Evolutionary conservation across 2,888 invertebrate genomes (phyloP).

Genomic region (Rotaria magnacalcarata): DNA sequence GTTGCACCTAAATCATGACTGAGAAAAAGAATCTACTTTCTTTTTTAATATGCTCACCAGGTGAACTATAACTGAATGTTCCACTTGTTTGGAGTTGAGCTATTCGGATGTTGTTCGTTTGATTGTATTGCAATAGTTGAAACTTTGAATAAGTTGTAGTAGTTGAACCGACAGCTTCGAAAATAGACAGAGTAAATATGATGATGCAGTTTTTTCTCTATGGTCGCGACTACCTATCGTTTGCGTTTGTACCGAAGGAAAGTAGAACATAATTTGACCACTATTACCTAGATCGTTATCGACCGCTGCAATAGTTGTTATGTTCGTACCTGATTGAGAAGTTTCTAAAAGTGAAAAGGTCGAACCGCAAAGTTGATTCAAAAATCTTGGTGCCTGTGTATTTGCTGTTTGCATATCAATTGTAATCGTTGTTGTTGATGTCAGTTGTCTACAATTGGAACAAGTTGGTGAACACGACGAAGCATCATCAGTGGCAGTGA

Average conservation of each 20-base stretch:
- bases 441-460: neutral
- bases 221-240: too few relatives aligned
- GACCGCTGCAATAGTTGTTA: neutral
- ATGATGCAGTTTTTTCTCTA: too few relatives aligned
- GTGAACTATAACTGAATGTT: neutral
- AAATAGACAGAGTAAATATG: too few relatives aligned
- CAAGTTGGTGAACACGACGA: neutral
- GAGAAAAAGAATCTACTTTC: too few relatives aligned
- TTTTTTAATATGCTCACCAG: neutral
- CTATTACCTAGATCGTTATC: neutral
- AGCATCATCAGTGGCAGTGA: neutral
- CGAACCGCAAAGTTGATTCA: neutral
- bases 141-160: neutral
- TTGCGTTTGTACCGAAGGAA: neutral
- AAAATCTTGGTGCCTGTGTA: neutral
- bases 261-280: neutral
- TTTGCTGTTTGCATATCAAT: neutral
- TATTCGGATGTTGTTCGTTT: neutral
- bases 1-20: neutral
- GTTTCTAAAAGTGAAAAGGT: neutral
- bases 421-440: neutral
- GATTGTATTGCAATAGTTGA: neutral
- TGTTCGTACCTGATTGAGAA: neutral
- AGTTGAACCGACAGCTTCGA: too few relatives aligned
- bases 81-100: neutral